These are phyloP conservation scores for Mesitornis unicolor DNA, from an alignment of 2,113 vertebrate species.

Conservation along the genomic window DNA sequence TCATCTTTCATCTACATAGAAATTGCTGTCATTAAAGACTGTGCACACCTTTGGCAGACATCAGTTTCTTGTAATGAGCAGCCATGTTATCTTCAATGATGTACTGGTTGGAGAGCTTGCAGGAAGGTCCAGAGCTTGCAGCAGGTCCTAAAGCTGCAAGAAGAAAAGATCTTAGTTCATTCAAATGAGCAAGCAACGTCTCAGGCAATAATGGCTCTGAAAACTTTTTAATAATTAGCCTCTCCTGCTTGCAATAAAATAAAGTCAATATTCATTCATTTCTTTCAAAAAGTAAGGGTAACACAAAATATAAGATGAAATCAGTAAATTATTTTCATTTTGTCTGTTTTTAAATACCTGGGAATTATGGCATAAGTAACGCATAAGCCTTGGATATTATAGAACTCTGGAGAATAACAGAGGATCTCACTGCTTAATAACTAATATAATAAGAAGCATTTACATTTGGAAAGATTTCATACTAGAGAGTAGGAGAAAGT, in stretches of 20 bases:
- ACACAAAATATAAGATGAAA: conserved; percentile 9
- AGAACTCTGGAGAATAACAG: conserved; percentile 45
- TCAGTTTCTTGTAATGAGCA: conserved; percentile 55
- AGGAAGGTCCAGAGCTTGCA: conserved; percentile 54
- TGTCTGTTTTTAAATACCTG: conserved; percentile 20
- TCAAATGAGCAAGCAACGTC: neutral
- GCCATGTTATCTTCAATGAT: conserved; percentile 57
- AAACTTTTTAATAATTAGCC: neutral
- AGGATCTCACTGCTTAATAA: conserved; percentile 41
- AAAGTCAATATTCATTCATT: neutral
- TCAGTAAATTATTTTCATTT: conserved; percentile 32
- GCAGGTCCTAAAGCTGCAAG: conserved; percentile 43
- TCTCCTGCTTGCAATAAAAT: conserved; percentile 33
- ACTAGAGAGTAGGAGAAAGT: neutral
- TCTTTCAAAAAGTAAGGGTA: conserved; percentile 27
- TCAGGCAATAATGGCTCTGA: neutral
- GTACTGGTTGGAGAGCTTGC: conserved; percentile 67
- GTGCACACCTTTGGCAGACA: conserved; percentile 56
- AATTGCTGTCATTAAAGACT: neutral
- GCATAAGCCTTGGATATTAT: conserved; percentile 34
- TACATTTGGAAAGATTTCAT: conserved; percentile 22
- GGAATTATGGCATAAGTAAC: conserved; percentile 46
- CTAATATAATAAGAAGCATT: conserved; percentile 50
- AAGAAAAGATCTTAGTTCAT: conserved; percentile 27
- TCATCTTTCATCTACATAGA: neutral